Evolutionary conservation across 2,888 invertebrate species (phyloP).

Genomic region (Syrphus vitripennis): DNA sequence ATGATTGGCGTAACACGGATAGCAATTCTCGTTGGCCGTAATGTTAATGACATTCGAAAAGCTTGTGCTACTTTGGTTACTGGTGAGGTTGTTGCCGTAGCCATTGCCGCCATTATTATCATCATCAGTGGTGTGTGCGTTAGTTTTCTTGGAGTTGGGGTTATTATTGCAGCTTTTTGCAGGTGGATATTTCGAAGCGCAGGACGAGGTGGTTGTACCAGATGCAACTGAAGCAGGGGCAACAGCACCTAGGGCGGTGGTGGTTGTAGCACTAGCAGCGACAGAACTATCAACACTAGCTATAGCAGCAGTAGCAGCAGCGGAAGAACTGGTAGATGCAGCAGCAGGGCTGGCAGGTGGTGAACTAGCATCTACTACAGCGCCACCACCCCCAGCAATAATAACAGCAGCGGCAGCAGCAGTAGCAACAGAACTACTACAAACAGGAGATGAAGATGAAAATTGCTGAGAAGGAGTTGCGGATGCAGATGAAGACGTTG

Average conservation of each 20-base stretch:
- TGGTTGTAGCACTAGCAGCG: slow-evolving; percentile 49
- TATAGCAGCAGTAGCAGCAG: slow-evolving; percentile 42
- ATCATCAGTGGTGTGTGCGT: neutral
- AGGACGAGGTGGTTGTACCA: neutral
- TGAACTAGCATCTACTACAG: slow-evolving; percentile 36
- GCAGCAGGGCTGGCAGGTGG: slow-evolving; percentile 65
- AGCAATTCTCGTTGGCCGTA: slow-evolving; percentile 61
- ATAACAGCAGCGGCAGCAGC: slow-evolving; percentile 39
- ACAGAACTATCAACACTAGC: slow-evolving; percentile 56
- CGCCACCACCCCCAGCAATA: slow-evolving; percentile 56
- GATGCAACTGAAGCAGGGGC: neutral
- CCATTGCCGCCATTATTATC: neutral
- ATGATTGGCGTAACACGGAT: slow-evolving; percentile 60
- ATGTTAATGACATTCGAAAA: slow-evolving; percentile 62
- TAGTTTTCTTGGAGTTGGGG: slow-evolving; percentile 11
- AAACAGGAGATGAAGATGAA: slow-evolving; percentile 65
- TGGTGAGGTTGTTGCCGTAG: slow-evolving; percentile 46
- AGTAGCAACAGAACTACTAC: slow-evolving; percentile 39
- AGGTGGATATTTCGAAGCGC: slow-evolving; percentile 28
- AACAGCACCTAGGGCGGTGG: slow-evolving; percentile 18
- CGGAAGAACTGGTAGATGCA: slow-evolving; percentile 50
- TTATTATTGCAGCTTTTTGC: slow-evolving; percentile 23
- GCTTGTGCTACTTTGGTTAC: slow-evolving; percentile 56
- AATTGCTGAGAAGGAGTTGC: slow-evolving; percentile 37
- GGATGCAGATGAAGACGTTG: slow-evolving; percentile 48